Base-by-base conservation (phyloP, 2,113 vertebrate species). In the Pica pica region DNA sequence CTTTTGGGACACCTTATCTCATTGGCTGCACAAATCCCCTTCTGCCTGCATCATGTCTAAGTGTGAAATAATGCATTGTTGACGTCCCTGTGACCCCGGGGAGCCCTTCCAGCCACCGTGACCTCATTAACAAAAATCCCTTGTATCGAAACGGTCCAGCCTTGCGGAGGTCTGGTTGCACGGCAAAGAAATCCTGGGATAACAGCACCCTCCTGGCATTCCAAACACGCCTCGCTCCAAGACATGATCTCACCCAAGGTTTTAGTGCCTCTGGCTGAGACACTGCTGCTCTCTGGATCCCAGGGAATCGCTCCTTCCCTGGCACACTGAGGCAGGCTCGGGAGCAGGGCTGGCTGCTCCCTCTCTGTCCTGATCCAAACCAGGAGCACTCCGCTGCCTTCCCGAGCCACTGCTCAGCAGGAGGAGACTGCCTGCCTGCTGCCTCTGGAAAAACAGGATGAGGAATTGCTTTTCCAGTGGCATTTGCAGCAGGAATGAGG, bases 241-340 rank as follows among this genome's bases (percentile, higher is more conserved):
- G 95, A 97, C 94, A 90, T 97, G 96, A 95, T 57, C 90, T 97
- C 95, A 96, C 55, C 67, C 37, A 2, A 46, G 71, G 59, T 47
- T 91, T 91, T 83, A 69, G 5, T 69, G 61, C 67, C 78, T 93
- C 59, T 92, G 49, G 55, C 57, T 0, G 16, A 60, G 92, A 73
- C 75, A 65, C 8, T 17, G 74, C 37, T 35, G 41, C 61, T 78
- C 71, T 96, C 53, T 69, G 41, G 69, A 6, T 91, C 92, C 42
- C 53, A 12, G 71, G 70, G 79, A 92, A 46, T 60, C 0, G 1
- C 39, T 95, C 53, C 57, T 23, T 49, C 75, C 83, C 82, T 94
- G 92, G 88, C 15, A 30, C 4, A 88, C 70, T n/a, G 53, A 85
- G 75, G 85, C 44, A 59, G 57, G 67, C 22, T 92, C 80, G 41